Evolutionary conservation across 2,113 vertebrate genomes (phyloP).

Genomic region (Zapus hudsonius): DNA sequence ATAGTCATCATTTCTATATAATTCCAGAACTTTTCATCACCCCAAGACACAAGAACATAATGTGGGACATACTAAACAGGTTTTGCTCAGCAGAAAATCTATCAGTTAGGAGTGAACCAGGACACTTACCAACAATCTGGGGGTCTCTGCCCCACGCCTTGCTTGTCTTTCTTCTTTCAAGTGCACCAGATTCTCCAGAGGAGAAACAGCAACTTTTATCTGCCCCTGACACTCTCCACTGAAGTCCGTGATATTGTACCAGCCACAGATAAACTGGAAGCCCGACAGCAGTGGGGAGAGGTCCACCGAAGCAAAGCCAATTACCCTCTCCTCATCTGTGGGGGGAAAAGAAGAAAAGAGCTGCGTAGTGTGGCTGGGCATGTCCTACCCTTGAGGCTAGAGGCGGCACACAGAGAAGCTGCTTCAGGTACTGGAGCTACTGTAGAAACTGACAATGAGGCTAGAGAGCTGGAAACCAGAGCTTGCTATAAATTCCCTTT

Average conservation of each 20-base stretch:
- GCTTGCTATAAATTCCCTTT: not conserved
- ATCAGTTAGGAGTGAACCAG: rapidly evolving
- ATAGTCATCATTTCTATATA: not conserved
- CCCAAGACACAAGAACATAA: not conserved
- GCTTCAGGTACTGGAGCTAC: not conserved
- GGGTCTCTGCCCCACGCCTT: slow-evolving; percentile 61
- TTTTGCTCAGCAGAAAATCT: not conserved
- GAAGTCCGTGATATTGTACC: slow-evolving; percentile 97
- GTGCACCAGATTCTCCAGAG: slow-evolving; percentile 86
- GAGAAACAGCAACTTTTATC: slow-evolving; percentile 94
- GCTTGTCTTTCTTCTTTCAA: slow-evolving; percentile 88
- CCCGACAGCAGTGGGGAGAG: slow-evolving; percentile 95
- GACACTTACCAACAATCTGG: slow-evolving; percentile 49
- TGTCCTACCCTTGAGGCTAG: not conserved
- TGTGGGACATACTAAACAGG: not conserved
- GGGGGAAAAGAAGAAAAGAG: slow-evolving; percentile 51
- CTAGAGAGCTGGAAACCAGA: not conserved
- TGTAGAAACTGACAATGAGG: not conserved
- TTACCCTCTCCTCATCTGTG: slow-evolving; percentile 92
- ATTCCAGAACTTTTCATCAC: slow-evolving; percentile 30
- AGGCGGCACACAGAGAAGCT: not conserved
- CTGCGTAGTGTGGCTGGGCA: not conserved
- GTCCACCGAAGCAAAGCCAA: slow-evolving; percentile 96
- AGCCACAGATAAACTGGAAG: slow-evolving; percentile 94
- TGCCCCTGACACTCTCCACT: slow-evolving; percentile 95